Evolutionary conservation across 2,888 invertebrate species (phyloP), one percentile per base, ranked within the genome.

Genomic region (Trachelus iudaicus): DNA sequence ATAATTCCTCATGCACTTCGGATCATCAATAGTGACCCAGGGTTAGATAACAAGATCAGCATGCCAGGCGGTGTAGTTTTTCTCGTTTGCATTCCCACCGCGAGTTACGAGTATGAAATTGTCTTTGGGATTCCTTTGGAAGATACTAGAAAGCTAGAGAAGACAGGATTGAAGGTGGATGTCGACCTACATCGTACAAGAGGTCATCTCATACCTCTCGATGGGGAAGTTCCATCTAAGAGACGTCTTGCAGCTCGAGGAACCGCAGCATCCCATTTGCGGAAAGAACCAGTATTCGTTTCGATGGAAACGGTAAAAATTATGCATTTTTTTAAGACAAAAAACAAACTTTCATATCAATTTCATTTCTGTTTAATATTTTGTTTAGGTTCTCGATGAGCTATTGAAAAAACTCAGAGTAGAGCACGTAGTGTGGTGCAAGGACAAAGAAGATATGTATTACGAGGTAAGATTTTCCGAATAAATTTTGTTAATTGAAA

Each of bases 371-470:
- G 56, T 56, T 23, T 56, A 56, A 56, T 2, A 56, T 23, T 74
- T 34, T 73, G 34, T 34, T 69, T 89, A 95, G 95, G 94, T 95
- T 81, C 91, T 95, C 37, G 94, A 95, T 85, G 95, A 95, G 88
- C 88, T 95, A 78, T 92, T 95, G 73, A 93, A 91, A 79, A 95
- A 95, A 88, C 92, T 95, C 13, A 92, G 94, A 85, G 94, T 95
- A 75, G 95, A 95, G 83, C 95, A 95, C 88, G 95, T 94, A 13
- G 94, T 94, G 56, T 96, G 95, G 95, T 93, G 94, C 84, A 93
- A 93, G 79, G 95, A 95, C 88, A 95, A 94, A 88, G 92, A 93
- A 73, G 94, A 95, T 35, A 94, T 94, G 91, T 95, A 95, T 89
- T 94, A 94, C 88, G 95, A 95, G 91, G 95, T 95, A 15, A 40